A percentile compares a stretch with the other conserved stretches of the same genome.
Conservation (phyloP, 2,113 vertebrate species). For the Telmatochromis sp. region DNA sequence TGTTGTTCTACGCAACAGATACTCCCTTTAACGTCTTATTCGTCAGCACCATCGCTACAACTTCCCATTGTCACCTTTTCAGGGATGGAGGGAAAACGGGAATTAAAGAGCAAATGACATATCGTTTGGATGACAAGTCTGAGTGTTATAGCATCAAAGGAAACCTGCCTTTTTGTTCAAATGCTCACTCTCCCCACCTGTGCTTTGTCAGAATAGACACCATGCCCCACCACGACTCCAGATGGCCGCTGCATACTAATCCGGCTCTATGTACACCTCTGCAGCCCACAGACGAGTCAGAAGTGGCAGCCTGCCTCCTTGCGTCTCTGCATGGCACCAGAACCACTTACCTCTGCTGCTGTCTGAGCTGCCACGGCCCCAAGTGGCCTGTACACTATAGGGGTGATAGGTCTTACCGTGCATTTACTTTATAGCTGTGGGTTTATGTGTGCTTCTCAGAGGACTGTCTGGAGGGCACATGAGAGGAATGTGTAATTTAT, state of each 20-base stretch:
- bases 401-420: conserved; percentile 27
- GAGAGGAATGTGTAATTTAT: conserved; percentile 43
- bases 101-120: conserved; percentile 2
- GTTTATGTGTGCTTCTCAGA: conserved; percentile 30
- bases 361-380: background rate
- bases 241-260: conserved; percentile 46
- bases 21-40: conserved; percentile 4
- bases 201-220: conserved; percentile 40
- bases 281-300: conserved; percentile 19
- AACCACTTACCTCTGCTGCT: conserved; percentile 11
- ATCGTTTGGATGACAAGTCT: conserved; percentile 19
- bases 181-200: conserved; percentile 41
- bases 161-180: conserved; percentile 33
- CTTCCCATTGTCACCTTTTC: background rate
- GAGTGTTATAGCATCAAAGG: conserved; percentile 28
- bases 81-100: background rate
- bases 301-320: conserved; percentile 34
- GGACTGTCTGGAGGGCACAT: background rate
- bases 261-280: background rate
- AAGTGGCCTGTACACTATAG: background rate
- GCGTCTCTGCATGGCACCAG: conserved; percentile 15
- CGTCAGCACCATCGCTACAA: background rate
- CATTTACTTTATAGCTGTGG: conserved; percentile 40
- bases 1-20: conserved; percentile 14
- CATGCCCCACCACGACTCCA: conserved; percentile 11